Evolutionary conservation across 2,113 vertebrate species (phyloP).

Genomic region (Hydrochoerus hydrochaeris): DNA sequence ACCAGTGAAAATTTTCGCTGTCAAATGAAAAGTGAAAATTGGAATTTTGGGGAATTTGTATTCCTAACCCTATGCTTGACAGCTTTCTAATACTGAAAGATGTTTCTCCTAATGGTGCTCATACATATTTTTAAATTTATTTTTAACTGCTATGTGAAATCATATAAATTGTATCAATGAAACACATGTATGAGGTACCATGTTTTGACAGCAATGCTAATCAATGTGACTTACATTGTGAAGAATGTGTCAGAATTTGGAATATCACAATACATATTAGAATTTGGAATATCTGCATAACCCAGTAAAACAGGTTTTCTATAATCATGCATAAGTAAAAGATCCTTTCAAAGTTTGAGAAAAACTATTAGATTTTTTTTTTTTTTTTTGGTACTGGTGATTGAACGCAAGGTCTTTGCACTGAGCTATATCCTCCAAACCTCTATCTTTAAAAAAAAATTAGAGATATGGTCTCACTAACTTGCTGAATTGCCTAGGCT

Average conservation of each 20-base stretch:
- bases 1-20: conserved; percentile 8
- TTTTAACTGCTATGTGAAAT: neutral
- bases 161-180: neutral
- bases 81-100: neutral
- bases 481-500: neutral
- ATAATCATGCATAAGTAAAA: neutral
- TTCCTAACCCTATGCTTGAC: neutral
- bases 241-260: neutral
- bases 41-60: conserved; percentile 6
- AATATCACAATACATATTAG: neutral
- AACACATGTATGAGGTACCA: neutral
- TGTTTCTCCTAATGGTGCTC: neutral
- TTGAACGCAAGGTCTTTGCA: neutral
- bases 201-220: neutral
- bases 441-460: neutral
- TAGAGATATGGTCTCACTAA: neutral
- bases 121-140: neutral
- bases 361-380: neutral
- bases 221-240: neutral
- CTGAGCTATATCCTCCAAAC: neutral
- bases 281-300: neutral
- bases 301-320: neutral
- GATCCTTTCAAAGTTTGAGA: neutral
- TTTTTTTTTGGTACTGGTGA: neutral
- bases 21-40: neutral